Base-by-base conservation (phyloP, 2,797 vertebrate species). In the Sebastes aleutianus region DNA sequence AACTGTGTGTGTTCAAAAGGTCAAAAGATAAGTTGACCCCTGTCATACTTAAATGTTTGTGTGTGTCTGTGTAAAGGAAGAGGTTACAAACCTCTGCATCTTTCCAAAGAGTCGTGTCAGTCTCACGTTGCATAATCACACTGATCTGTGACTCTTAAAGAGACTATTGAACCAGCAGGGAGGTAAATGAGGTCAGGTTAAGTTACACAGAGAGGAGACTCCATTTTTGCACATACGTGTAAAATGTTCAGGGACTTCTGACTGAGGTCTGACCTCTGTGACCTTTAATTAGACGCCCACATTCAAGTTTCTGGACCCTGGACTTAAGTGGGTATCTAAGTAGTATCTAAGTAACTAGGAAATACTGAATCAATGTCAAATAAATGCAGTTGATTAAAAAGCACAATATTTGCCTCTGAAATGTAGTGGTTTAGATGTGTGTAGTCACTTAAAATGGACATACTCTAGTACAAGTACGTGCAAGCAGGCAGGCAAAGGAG, bases 161-260 rank as follows among this genome's bases (percentile, higher is more conserved):
- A 63, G 76, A 71, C 50, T 34, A 20, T 14, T 84, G 61, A 77
- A 71, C 27, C 6, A 16, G 57, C 68, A 54, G 20, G 3, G 34
- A 65, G 65, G 58, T 50, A 61, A 72, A 47, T 59, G 71, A 83
- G 76, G 27, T 34, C 24, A 67, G 79, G 57, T 70, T 34, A 84
- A 36, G 43, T 47, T 69, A 58, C 88, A 88, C 63, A 31, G 43
- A 71, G 54, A 77, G 75, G 77, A 89, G 75, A 89, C 78, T 72
- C 70, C 36, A 74, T 81, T 89, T 85, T 91, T 32, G 61, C 88
- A 75, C n/a, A 9, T 11, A 11, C 47, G 22, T 88, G 93, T 87
- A 34, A 94, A 92, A 90, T 88, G 85, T 86, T 74, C 56, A 64
- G 29, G 53, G 70, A 76, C 54, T 65, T 83, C 53, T 69, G 64